A percentile compares a stretch with the other conserved stretches of the same genome.
Conservation (phyloP, 2,888 invertebrate species). For the Hipparchia sbordonii region DNA sequence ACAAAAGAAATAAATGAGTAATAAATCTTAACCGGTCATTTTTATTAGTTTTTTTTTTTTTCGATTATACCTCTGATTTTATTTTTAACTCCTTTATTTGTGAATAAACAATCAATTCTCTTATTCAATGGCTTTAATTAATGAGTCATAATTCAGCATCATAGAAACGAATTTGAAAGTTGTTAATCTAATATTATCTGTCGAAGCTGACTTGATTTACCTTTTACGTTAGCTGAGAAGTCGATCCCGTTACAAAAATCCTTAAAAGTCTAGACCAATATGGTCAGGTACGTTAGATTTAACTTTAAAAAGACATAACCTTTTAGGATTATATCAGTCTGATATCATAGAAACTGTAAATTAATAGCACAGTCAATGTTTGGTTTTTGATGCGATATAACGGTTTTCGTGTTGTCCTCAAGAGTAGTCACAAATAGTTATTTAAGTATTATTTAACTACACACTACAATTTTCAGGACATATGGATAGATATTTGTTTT, state of each 20-base stretch:
- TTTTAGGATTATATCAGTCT: not conserved
- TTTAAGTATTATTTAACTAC: no score
- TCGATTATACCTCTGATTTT: no score
- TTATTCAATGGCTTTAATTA: not conserved
- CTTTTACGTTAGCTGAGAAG: not conserved
- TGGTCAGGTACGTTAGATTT: not conserved
- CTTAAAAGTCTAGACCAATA: not conserved
- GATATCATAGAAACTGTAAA: slow-evolving; percentile 5
- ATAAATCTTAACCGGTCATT: no score
- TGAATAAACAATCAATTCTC: no score
- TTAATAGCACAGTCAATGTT: not conserved
- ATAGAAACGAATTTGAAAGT: not conserved
- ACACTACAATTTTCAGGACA: no score
- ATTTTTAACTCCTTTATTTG: no score
- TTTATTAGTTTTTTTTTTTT: no score
- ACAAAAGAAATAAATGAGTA: no score
- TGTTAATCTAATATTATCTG: not conserved
- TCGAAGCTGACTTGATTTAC: not conserved
- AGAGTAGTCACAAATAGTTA: no score
- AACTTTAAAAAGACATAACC: slow-evolving; percentile 4
- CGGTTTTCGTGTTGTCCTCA: not conserved
- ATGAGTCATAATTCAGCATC: not conserved
- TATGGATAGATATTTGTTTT: no score
- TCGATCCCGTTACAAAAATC: slow-evolving; percentile 8
- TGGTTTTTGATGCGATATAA: not conserved